Conservation (phyloP, 2,797 vertebrate genomes). For the Leucoraja ocellata region DNA sequence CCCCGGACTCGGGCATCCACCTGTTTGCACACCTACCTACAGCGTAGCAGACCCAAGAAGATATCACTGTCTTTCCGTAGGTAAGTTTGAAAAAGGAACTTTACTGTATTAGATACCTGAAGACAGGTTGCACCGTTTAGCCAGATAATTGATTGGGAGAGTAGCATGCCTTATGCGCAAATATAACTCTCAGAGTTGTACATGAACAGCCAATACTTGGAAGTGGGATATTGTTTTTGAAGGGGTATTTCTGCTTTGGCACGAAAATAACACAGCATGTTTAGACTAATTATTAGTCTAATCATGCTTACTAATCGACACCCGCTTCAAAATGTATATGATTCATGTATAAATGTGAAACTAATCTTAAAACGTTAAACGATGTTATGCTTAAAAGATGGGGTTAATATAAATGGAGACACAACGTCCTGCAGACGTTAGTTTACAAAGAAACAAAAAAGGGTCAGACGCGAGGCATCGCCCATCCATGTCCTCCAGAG, state of each 20-base stretch:
- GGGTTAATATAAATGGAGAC: neutral
- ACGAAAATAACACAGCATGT: neutral
- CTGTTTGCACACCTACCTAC: conserved; percentile 75
- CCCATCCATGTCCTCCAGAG: too few relatives aligned
- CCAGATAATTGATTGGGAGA: neutral
- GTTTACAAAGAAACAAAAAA: too few relatives aligned
- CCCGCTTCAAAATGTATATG: neutral
- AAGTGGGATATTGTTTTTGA: neutral
- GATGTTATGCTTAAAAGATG: neutral
- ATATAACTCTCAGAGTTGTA: neutral
- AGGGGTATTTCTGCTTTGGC: neutral
- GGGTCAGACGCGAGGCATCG: too few relatives aligned
- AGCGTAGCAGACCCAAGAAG: conserved; percentile 87
- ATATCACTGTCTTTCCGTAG: conserved; percentile 88
- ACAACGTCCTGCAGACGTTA: too few relatives aligned
- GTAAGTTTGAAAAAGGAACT: conserved; percentile 59
- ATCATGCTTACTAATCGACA: neutral
- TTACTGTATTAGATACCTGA: neutral
- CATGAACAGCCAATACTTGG: neutral
- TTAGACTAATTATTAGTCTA: neutral
- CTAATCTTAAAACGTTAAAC: too few relatives aligned
- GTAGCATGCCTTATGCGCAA: neutral
- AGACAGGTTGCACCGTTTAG: neutral
- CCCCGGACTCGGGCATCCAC: conserved; percentile 58
- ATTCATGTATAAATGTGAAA: neutral